Evolutionary conservation across 2,113 vertebrate genomes (phyloP), one percentile per base, ranked within the genome.

Genomic region (Tachycineta bicolor): DNA sequence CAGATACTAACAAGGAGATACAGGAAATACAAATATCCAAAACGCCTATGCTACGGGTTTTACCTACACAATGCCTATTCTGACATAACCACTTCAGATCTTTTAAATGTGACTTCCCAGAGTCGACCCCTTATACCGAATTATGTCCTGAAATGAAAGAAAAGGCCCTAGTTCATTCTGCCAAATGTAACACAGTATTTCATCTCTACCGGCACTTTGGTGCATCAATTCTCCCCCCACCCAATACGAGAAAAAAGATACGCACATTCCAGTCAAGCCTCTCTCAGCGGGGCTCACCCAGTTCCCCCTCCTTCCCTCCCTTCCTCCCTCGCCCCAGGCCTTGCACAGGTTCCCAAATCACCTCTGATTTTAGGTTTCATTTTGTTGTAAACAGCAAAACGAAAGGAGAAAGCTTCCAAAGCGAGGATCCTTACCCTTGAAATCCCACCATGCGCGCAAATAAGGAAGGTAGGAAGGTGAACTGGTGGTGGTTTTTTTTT

Each of bases 381-480:
- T 94, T 88, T 89, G 79, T 93, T 89, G 92, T 77, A 70, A 85
- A 82, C 87, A 93, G 92, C 83, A 93, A 96, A 96, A 84, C 81
- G 69, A 94, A 94, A 94, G 81, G 86, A 90, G 60, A 96, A 97
- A 90, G 94, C 95, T 80, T 80, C 73, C 92, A 95, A 95, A 96
- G 56, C 63, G 21, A 96, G 94, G 88, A 95, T 96, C 64, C 96
- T 94, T 97, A 96, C 94, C 91, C 95, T 96, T 92, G 78, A 95
- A 94, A 97, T 96, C 91, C 83, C 94, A 82, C 91, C 95, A 95
- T 96, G 82, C 90, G 91, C 44, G 84, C 90, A 95, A 73, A 86
- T 73, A 86, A 86, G 83, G 49, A 96, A 37, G 37, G 37, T 37
- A 37, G 37, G 37, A 37, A 37, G 7, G 37, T 37, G 37, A 9